Evolutionary conservation across 2,888 invertebrate genomes (phyloP), one percentile per base, ranked within the genome.

Genomic region (Drosophila pegasa): DNA sequence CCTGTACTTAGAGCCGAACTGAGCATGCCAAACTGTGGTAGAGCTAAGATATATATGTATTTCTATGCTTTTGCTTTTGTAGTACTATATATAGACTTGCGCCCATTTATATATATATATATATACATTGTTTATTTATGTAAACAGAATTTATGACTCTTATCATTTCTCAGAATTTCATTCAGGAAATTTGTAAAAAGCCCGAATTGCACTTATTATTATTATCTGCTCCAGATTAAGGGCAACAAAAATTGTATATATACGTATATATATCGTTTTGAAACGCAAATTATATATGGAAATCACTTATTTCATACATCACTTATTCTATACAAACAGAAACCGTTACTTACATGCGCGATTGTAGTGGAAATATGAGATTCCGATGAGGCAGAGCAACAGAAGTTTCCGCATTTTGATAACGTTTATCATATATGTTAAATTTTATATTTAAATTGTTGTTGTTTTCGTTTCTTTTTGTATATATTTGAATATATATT

Each of bases 261-360:
- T 37, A 25, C 31, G 20, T n/a, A 10, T 9, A 14, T 10, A 9
- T 33, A 1, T 16, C 12, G 8, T 20, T 2, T 29, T 29, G 29
- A 12, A 10, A 45, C 10, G 10, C 16, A 45, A 43, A 25, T n/a
- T 16, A 25, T 27, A 3, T 27, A 16, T n/a, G n/a, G 9, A 6
- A 48, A 22, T 29, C 2, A 0, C 16, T 20, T 20, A 1, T 22
- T 18, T 29, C 2, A 27, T 16, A n/a, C n/a, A n/a, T n/a, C n/a
- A n/a, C n/a, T n/a, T n/a, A 37, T 37, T 51, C 4, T 14, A 2
- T 9, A 7, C 9, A n/a, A n/a, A 45, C 35, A 14, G 12, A 55
- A 58, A 22, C 1, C 31, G 31, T 47, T 75, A 76, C 76, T 76
- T 73, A 76, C 76, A 56, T 63, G 77, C 67, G 27, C 3, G 25